Evolutionary conservation across 2,888 invertebrate species (phyloP).

Genomic region (Orgyia antiqua): DNA sequence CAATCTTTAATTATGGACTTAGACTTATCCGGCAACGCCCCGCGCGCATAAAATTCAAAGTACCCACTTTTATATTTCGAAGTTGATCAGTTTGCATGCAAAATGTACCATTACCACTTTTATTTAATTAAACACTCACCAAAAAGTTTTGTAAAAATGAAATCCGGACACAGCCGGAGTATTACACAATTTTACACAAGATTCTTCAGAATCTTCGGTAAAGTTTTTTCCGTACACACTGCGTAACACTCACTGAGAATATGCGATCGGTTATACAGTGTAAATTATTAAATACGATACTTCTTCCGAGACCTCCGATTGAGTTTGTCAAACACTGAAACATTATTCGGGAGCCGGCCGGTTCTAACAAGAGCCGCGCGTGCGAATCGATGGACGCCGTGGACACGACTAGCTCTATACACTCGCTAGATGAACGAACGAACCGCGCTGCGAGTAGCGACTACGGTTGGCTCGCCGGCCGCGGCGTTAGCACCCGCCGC

Average conservation of each 20-base stretch:
- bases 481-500: conserved; percentile 22
- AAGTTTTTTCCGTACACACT: conserved; percentile 79
- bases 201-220: conserved; percentile 78
- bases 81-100: conserved; percentile 6
- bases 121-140: conserved; percentile 50
- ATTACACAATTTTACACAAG: conserved; percentile 77
- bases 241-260: conserved; percentile 78
- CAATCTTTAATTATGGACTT: no score
- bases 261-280: conserved; percentile 74
- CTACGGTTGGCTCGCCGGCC: conserved; percentile 35
- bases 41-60: conserved; percentile 29
- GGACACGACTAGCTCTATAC: conserved; percentile 55
- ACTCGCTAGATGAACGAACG: conserved; percentile 22
- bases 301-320: conserved; percentile 77
- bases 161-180: conserved; percentile 70
- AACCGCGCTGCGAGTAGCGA: conserved; percentile 31
- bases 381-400: conserved; percentile 70
- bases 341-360: conserved; percentile 77
- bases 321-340: conserved; percentile 77
- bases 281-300: conserved; percentile 72
- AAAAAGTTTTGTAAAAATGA: conserved; percentile 71
- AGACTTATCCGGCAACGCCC: conserved; percentile 63
- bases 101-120: conserved; percentile 2
- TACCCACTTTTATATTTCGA: conserved; percentile 19
- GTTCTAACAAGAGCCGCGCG: conserved; percentile 71